phyloP scores from a whole-genome alignment of 2,113 vertebrate species.

The Lethenteron camtschaticum region DNA sequence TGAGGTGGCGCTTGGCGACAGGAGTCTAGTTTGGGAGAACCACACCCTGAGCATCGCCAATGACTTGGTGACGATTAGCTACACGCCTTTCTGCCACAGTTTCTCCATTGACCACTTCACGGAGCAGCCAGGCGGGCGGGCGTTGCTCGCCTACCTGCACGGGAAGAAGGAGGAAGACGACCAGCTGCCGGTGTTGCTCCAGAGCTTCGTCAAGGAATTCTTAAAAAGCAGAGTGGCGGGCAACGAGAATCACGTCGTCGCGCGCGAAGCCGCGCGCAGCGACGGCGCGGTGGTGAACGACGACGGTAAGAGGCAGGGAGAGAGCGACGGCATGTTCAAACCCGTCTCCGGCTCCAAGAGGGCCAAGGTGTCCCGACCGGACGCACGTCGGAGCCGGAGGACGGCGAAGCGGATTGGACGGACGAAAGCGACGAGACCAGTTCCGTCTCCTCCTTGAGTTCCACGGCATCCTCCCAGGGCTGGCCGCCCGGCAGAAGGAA shows the following conservation, averaged over 20 bases:
- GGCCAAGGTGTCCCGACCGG: no score
- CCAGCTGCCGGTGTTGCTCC: slow-evolving; percentile 11
- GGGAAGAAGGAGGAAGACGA: slow-evolving; percentile 7
- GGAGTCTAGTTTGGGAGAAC: no score
- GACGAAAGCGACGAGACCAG: slow-evolving; percentile 87
- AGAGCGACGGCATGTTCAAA: no score
- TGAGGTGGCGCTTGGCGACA: no score
- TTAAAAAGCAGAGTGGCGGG: not conserved
- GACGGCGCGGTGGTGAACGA: not conserved
- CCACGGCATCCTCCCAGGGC: slow-evolving; percentile 75
- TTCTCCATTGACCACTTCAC: no score
- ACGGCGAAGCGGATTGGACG: slow-evolving; percentile 65
- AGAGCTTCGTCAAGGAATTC: not conserved
- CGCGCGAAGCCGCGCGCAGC: not conserved
- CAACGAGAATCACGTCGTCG: not conserved
- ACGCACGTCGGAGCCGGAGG: slow-evolving; percentile 32
- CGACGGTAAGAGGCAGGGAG: not conserved
- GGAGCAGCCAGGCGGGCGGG: no score
- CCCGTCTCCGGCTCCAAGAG: no score
- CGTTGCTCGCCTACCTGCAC: not conserved
- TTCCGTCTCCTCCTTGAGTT: slow-evolving; percentile 84
- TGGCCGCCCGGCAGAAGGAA: slow-evolving; percentile 47
- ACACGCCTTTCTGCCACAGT: no score
- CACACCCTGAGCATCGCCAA: no score
- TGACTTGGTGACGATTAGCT: no score